These are phyloP conservation scores for Crossaster papposus DNA, from an alignment of 53 echinoderm and acorn worm genomes.

Conservation along the genomic window DNA sequence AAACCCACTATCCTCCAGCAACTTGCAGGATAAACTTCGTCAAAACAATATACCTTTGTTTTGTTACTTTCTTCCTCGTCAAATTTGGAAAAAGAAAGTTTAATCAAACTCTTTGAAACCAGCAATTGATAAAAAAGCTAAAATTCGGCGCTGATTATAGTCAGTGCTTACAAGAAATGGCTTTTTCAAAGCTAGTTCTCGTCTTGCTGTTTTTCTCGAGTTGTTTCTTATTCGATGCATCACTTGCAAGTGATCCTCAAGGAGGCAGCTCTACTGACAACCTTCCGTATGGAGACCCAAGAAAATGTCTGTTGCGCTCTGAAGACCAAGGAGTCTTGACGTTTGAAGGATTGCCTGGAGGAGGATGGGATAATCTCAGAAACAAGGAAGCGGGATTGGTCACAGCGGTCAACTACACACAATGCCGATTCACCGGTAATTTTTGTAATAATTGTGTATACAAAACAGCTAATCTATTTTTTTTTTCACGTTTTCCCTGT, in stretches of 20 bases:
- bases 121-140: neutral
- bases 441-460: too few species aligned
- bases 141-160: neutral
- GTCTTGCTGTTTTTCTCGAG: neutral
- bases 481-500: too few species aligned
- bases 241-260: neutral
- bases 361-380: slow-evolving; percentile 65
- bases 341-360: slow-evolving; percentile 45
- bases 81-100: neutral
- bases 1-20: neutral
- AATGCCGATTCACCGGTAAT: slow-evolving; percentile 57
- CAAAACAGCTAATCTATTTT: too few species aligned
- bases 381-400: slow-evolving; percentile 49
- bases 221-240: neutral
- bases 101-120: too few species aligned
- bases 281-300: slow-evolving; percentile 28
- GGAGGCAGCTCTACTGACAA: neutral
- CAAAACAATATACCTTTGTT: neutral
- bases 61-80: neutral
- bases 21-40: neutral
- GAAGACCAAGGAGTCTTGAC: slow-evolving; percentile 18
- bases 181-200: neutral
- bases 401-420: slow-evolving; percentile 34
- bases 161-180: neutral
- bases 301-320: slow-evolving; percentile 16